Percentiles rank a stretch among this genome's conserved stretches.
These are phyloP conservation scores for Steinernema feltiae DNA, from an alignment of 1,140 invertebrate species.

Conservation along the genomic window DNA sequence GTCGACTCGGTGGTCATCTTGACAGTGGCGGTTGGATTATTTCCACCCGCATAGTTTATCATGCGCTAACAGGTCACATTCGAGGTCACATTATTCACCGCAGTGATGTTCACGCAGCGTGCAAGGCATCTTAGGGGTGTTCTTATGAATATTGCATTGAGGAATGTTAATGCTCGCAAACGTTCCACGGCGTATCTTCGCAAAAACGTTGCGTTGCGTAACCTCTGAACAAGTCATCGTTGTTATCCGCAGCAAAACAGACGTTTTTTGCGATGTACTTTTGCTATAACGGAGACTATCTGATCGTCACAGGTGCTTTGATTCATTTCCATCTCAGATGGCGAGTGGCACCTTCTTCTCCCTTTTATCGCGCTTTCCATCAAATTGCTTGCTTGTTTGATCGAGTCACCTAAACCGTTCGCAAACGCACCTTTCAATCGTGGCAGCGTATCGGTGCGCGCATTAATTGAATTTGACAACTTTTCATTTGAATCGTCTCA, in stretches of 20 bases:
- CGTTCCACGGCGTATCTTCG: too few relatives aligned
- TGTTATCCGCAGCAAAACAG: too few relatives aligned
- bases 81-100: not conserved
- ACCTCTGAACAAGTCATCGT: too few relatives aligned
- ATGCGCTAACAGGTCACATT: not conserved
- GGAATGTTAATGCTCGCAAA: too few relatives aligned
- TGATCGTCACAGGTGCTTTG: not conserved
- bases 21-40: not conserved
- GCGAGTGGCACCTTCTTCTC: not conserved
- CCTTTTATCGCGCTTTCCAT: not conserved
- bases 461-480: not conserved
- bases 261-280: not conserved
- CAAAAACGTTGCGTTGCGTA: too few relatives aligned
- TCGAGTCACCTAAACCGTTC: not conserved
- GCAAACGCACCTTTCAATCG: not conserved
- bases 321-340: not conserved
- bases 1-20: not conserved
- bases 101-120: too few relatives aligned
- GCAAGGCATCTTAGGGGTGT: too few relatives aligned
- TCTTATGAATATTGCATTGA: too few relatives aligned
- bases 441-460: not conserved
- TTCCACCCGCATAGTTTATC: not conserved
- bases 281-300: not conserved
- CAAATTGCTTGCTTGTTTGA: not conserved
- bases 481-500: not conserved